These are phyloP conservation scores for Drosophila mayri DNA, from an alignment of 1,140 invertebrate species.

Conservation along the genomic window DNA sequence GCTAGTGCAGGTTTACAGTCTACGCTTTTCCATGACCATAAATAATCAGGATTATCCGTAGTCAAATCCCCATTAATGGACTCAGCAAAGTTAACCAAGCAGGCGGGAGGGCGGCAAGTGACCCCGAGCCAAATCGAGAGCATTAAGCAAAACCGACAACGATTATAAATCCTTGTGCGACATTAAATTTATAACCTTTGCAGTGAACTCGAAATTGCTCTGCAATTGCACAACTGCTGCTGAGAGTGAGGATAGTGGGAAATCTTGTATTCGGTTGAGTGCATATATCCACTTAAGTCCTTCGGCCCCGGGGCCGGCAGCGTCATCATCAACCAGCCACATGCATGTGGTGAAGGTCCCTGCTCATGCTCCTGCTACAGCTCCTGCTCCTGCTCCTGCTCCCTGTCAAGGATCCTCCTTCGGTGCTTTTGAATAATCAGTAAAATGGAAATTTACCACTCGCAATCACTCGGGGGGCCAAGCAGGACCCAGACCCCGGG, in stretches of 20 bases:
- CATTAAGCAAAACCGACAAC: slow-evolving; percentile 26
- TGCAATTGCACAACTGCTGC: slow-evolving; percentile 37
- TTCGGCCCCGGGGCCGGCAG: slow-evolving; percentile 23
- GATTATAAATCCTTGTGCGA: slow-evolving; percentile 47
- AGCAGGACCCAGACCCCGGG: neutral
- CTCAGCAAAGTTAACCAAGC: slow-evolving; percentile 8
- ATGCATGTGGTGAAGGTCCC: slow-evolving; percentile 39
- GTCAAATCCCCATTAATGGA: slow-evolving; percentile 32
- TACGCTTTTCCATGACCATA: neutral
- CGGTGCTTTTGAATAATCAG: slow-evolving; percentile 54
- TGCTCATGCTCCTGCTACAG: neutral
- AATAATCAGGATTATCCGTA: slow-evolving; percentile 26
- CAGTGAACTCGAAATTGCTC: slow-evolving; percentile 36
- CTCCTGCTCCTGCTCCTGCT: neutral
- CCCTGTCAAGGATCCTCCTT: slow-evolving; percentile 8
- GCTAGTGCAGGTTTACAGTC: neutral
- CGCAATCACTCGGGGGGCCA: slow-evolving; percentile 20
- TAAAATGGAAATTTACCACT: slow-evolving; percentile 60
- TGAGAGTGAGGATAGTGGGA: slow-evolving; percentile 20
- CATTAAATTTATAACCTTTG: slow-evolving; percentile 49
- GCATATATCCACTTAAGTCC: slow-evolving; percentile 49
- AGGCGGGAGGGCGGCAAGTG: too few relatives aligned
- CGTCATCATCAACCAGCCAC: slow-evolving; percentile 29
- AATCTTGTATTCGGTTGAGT: slow-evolving; percentile 34
- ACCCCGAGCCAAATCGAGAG: slow-evolving; percentile 6